Evolutionary conservation across 2,888 invertebrate genomes (phyloP).

Genomic region (Napeogenes inachia): DNA sequence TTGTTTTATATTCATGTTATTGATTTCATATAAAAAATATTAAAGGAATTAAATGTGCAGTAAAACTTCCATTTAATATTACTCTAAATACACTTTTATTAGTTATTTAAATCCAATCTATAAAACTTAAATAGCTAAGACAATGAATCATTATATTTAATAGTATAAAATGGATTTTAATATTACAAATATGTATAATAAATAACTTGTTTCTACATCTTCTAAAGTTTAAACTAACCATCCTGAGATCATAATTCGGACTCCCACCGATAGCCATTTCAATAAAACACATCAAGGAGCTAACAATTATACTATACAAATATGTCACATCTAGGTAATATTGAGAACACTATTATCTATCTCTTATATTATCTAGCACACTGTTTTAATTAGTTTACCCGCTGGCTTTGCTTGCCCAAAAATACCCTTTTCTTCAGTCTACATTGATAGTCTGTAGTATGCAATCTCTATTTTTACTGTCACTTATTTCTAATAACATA

Average conservation of each 20-base stretch:
- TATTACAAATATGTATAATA: background rate
- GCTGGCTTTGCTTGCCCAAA: too few species aligned
- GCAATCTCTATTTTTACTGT: too few species aligned
- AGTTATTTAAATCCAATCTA: background rate
- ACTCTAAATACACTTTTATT: conserved; percentile 2
- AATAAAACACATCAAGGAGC: background rate
- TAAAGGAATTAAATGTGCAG: background rate
- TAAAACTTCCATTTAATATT: background rate
- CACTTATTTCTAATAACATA: too few species aligned
- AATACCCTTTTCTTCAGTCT: too few species aligned
- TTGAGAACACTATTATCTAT: too few species aligned
- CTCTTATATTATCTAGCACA: too few species aligned
- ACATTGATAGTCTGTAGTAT: too few species aligned
- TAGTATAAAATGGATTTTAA: background rate
- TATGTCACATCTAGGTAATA: too few species aligned
- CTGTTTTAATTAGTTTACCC: too few species aligned
- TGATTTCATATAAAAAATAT: background rate
- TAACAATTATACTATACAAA: too few species aligned
- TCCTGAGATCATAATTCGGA: conserved; percentile 5
- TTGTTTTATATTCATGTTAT: background rate
- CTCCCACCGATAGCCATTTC: too few species aligned
- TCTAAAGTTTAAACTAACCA: background rate
- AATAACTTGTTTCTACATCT: background rate
- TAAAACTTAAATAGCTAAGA: background rate
- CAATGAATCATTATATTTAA: background rate